These are phyloP conservation scores for Limulus polyphemus DNA, from an alignment of 2,888 invertebrate species.

Conservation along the genomic window DNA sequence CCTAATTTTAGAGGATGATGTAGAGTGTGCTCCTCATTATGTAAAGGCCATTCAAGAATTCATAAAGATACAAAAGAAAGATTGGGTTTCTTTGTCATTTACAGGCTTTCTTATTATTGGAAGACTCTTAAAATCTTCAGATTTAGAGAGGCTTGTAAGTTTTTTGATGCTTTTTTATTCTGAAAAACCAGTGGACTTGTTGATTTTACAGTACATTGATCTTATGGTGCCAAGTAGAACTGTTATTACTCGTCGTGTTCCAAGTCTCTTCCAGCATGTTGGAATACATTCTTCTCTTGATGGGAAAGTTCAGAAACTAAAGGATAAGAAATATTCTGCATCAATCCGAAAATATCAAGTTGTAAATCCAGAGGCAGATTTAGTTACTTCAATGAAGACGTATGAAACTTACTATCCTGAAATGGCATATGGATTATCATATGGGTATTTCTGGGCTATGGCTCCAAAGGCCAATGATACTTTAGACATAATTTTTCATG, in stretches of 20 bases:
- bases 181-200: constrained; percentile 32
- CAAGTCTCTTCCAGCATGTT: constrained; percentile 33
- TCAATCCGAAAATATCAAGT: constrained; percentile 28
- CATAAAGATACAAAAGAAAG: constrained; percentile 23
- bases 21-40: constrained; percentile 33
- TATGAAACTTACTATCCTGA: constrained; percentile 31
- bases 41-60: constrained; percentile 32
- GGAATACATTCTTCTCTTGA: constrained; percentile 34
- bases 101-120: constrained; percentile 35
- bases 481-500: constrained; percentile 32
- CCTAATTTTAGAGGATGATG: constrained; percentile 37
- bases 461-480: constrained; percentile 31
- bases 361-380: constrained; percentile 34
- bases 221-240: constrained; percentile 29
- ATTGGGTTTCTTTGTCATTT: constrained; percentile 35
- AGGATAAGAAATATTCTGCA: constrained; percentile 32
- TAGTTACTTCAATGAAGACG: constrained; percentile 33
- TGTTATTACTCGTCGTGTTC: constrained; percentile 28
- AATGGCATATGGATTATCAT: constrained; percentile 32
- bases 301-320: constrained; percentile 33
- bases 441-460: constrained; percentile 37
- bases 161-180: constrained; percentile 31
- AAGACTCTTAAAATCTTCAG: constrained; percentile 30
- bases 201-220: constrained; percentile 30
- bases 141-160: constrained; percentile 29